phyloP scores from a whole-genome alignment of 2,888 invertebrate genomes.

The Drosophila anomelani region DNA sequence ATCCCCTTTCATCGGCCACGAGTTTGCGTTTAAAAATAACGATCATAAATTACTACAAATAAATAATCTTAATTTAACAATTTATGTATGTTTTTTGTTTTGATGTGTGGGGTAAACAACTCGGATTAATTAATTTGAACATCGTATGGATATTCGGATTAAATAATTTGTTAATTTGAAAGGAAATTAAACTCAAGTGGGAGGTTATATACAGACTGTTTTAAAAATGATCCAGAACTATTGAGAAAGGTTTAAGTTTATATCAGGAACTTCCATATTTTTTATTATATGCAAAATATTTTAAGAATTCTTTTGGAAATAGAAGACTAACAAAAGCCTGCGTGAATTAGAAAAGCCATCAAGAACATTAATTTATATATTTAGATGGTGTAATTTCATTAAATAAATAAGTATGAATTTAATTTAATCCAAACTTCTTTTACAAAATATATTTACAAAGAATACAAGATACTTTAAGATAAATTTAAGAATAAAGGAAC shows the following conservation, averaged over 20 bases:
- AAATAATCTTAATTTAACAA: not conserved
- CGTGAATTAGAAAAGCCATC: too few species aligned
- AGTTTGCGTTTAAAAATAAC: not conserved
- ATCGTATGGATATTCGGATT: not conserved
- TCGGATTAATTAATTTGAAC: slow-evolving; percentile 15
- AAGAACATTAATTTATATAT: not conserved
- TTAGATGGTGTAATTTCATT: not conserved
- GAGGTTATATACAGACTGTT: not conserved
- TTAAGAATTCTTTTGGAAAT: too few species aligned
- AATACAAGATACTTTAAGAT: not conserved
- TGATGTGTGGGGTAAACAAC: not conserved
- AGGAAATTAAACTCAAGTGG: not conserved
- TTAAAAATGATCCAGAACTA: too few species aligned
- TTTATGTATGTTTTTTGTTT: slow-evolving; percentile 5
- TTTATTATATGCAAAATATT: too few species aligned
- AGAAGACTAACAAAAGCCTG: too few species aligned
- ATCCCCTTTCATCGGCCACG: slow-evolving; percentile 15
- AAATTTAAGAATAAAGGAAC: not conserved
- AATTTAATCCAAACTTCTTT: not conserved
- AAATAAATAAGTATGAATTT: not conserved
- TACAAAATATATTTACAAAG: not conserved
- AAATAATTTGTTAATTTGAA: not conserved
- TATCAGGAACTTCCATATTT: too few species aligned
- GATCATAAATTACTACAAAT: slow-evolving; percentile 20
- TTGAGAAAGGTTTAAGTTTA: too few species aligned